phyloP scores from a whole-genome alignment of 2,888 invertebrate species.

The Drosophila falleni region DNA sequence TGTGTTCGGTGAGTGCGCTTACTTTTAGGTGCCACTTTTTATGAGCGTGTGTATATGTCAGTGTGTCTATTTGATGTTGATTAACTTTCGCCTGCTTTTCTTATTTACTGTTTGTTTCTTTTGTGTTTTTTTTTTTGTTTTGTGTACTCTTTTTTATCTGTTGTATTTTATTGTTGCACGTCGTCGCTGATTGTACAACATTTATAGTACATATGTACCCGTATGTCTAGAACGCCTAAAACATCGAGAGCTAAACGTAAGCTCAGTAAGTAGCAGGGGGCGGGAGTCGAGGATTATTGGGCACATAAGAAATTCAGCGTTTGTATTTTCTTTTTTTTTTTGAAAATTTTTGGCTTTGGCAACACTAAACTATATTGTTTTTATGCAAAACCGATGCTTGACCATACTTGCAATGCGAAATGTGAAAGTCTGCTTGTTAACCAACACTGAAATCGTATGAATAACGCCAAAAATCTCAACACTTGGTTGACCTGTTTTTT shows the following conservation, averaged over 20 bases:
- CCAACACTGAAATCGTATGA: constrained; percentile 35
- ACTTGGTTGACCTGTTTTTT: constrained; percentile 5
- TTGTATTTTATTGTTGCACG: constrained; percentile 74
- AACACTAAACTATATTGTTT: constrained; percentile 35
- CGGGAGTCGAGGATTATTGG: constrained; percentile 19
- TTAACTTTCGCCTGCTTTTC: constrained; percentile 40
- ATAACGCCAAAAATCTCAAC: not conserved
- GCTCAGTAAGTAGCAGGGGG: constrained; percentile 53
- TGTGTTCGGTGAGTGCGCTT: constrained; percentile 71
- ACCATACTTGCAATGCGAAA: constrained; percentile 15
- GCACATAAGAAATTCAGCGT: constrained; percentile 48
- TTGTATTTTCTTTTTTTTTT: constrained; percentile 8
- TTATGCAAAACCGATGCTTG: constrained; percentile 16
- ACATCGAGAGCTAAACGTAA: constrained; percentile 71
- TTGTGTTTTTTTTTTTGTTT: not conserved
- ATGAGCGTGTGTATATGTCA: constrained; percentile 45
- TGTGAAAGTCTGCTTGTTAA: constrained; percentile 22
- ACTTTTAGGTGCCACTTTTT: constrained; percentile 65
- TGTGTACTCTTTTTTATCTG: constrained; percentile 10
- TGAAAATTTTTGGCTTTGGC: constrained; percentile 33
- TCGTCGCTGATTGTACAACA: constrained; percentile 81
- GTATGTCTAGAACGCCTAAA: constrained; percentile 74
- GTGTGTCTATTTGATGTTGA: constrained; percentile 38
- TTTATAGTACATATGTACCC: constrained; percentile 65
- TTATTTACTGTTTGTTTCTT: constrained; percentile 6